Evolutionary conservation across 2,888 invertebrate species (phyloP), one percentile per base, ranked within the genome.

Genomic region (Liposcelis brunnea): DNA sequence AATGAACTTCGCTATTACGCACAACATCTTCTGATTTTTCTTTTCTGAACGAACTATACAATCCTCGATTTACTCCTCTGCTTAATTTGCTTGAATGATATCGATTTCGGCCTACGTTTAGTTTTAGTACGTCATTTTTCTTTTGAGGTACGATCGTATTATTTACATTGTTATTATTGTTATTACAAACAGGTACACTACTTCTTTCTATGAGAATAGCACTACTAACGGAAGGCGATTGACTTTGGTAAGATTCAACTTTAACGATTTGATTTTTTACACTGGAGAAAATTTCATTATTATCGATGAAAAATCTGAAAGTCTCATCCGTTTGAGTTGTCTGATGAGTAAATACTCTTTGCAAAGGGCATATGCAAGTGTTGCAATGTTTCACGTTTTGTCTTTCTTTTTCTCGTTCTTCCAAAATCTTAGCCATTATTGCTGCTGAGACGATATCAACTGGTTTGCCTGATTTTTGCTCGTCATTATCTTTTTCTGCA

Each of bases 401-500:
- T 51, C 74, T 62, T 54, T 87, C 86, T 49, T 81, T 77, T 54
- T 87, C 86, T 49, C 84, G 72, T 56, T 89, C 87, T 62, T 90
- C 85, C 26, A 91, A 68, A 49, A 89, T 84, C 68, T 89, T 89
- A 2, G 89, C 87, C 82, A 90, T 83, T 44, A 87, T 78, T 8
- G 87, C 82, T 18, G 89, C 87, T 2, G 89, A 89, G 11, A 82
- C 80, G 54, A 80, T 74, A 55, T 81, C 81, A 44, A 80, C 75
- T 51, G 74, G 72, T 44, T 72, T 72, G 31, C 49, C 49, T 51
- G 56, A 54, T 14, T 72, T 72, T 34, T 71, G 66, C 46, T 75
- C 74, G 31, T 59, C 54, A 46, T 58, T 43, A 58, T 61, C 56
- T 64, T 66, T 53, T 44, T 55, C 53, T 56, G 48, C 26, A 48